Evolutionary conservation across 2,888 invertebrate species (phyloP), one percentile per base, ranked within the genome.

Genomic region (Ectropis crepuscularia): DNA sequence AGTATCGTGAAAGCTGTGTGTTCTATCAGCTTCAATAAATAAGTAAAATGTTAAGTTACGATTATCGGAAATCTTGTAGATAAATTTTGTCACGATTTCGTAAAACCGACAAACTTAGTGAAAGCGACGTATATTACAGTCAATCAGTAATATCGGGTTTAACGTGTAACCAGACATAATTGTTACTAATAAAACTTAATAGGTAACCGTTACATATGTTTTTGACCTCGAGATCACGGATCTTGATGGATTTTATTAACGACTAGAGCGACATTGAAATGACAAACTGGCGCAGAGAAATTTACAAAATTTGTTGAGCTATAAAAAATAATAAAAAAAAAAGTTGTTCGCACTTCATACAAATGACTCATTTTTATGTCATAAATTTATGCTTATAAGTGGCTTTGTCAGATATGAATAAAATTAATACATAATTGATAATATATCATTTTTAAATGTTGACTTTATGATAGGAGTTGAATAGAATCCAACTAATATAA

Each of bases 111-210:
- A 46, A 60, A 45, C 49, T 65, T 60, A 57, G 64, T 61, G 64
- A 65, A 65, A 65, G 64, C 60, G 49, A 12, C 39, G 57, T 57
- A 57, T 53, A 63, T 59, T 45, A 48, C 45, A 12, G 58, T 63
- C 60, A 57, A 60, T 65, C 60, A 53, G 53, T 61, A 65, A 61
- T 55, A 61, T 57, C 39, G 64, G 64, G 45, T 51, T 45, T 51
- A 2, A 57, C 36, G 53, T 59, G 55, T 59, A 58, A 59, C 54
- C 43, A 16, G 46, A 16, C 41, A 57, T 61, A 64, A 60, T 64
- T 60, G 42, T 55, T 38, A 49, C 12, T 41, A 48, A 57, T 57
- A 65, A 65, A 60, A 57, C n/a, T 63, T 55, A 60, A 65, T 61
- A 28, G 60, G 8, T 53, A 48, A 9, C 38, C 11, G 60, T 65